These are phyloP conservation scores for Peromyscus eremicus DNA, from an alignment of 2,797 vertebrate genomes.

Conservation along the genomic window DNA sequence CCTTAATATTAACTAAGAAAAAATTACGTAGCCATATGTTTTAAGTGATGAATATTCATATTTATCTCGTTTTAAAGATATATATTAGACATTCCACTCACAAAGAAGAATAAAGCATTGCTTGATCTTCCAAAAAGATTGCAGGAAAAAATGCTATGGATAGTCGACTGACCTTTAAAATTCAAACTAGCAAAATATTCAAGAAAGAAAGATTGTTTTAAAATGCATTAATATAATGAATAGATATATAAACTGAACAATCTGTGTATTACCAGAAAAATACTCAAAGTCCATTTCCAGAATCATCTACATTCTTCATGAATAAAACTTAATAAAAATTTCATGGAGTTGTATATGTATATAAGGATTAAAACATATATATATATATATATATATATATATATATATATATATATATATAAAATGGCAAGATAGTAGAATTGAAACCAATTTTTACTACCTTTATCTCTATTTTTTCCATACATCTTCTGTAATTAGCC, in stretches of 20 bases:
- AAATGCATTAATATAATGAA: neutral
- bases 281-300: neutral
- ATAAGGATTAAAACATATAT: neutral
- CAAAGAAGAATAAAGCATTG: neutral
- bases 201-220: neutral
- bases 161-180: neutral
- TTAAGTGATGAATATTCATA: conserved; percentile 24
- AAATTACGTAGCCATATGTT: neutral
- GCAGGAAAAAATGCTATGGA: neutral
- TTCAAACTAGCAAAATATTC: neutral
- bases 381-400: neutral
- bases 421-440: neutral
- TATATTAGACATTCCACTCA: neutral
- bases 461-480: conserved; percentile 35
- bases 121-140: neutral
- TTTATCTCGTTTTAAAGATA: neutral
- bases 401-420: neutral
- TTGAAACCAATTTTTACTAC: conserved; percentile 9
- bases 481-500: neutral
- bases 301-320: neutral
- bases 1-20: conserved; percentile 5
- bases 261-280: neutral
- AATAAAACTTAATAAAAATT: neutral
- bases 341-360: neutral
- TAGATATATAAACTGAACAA: neutral